phyloP scores from a whole-genome alignment of 2,113 vertebrate genomes.

The Passerina amoena region DNA sequence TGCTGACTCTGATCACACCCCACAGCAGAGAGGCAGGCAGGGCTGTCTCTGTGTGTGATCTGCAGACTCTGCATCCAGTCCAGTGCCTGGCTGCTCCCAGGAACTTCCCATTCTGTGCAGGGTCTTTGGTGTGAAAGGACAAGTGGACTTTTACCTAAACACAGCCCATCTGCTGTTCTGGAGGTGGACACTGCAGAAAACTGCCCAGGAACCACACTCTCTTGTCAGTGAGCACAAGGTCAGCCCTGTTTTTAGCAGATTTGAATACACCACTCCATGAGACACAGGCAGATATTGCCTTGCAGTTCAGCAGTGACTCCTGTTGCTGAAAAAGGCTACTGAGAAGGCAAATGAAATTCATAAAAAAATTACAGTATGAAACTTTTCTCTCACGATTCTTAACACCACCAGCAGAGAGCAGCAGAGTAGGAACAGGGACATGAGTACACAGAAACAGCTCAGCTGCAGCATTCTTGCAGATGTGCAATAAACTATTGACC shows the following conservation, averaged over 20 bases:
- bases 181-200: neutral
- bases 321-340: neutral
- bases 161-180: neutral
- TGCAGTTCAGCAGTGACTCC: neutral
- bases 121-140: neutral
- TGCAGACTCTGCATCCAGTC: neutral
- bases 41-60: fast-evolving
- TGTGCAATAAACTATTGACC: neutral
- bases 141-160: neutral
- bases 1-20: fast-evolving
- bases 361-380: neutral
- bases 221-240: neutral
- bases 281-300: neutral
- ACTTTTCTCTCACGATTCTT: neutral
- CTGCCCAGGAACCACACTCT: neutral
- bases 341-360: neutral
- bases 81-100: fast-evolving
- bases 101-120: neutral
- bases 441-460: neutral
- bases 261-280: neutral
- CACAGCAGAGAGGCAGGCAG: neutral
- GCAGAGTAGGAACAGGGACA: neutral
- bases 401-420: neutral
- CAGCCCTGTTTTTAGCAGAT: neutral
- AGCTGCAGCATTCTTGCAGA: neutral